These are phyloP conservation scores for Contarinia nasturtii DNA, from an alignment of 1,140 invertebrate genomes.

Conservation along the genomic window DNA sequence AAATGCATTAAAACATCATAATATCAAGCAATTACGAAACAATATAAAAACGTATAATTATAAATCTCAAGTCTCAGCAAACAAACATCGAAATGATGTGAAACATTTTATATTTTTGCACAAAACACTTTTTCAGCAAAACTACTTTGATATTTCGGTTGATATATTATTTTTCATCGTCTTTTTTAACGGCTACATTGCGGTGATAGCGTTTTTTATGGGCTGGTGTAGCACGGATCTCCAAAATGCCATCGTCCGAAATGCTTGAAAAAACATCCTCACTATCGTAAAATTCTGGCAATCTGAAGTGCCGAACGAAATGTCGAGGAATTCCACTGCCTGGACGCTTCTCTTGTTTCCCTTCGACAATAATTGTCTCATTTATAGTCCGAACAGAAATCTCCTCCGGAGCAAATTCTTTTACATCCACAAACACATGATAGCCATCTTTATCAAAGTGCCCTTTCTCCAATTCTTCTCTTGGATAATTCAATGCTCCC, in stretches of 20 bases:
- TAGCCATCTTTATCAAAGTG: background rate
- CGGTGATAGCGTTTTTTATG: too few species aligned
- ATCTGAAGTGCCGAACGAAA: background rate
- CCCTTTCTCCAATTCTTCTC: background rate
- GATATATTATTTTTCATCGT: too few species aligned
- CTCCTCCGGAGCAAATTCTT: background rate
- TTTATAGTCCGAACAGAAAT: background rate
- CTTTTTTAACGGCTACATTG: too few species aligned
- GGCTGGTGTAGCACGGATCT: background rate
- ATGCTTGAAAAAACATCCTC: background rate
- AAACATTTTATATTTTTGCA: too few species aligned
- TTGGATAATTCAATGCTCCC: background rate
- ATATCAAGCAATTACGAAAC: too few species aligned
- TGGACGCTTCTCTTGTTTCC: background rate
- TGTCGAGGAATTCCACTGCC: background rate
- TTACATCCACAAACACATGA: background rate
- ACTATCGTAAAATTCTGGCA: background rate
- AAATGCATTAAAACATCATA: too few species aligned
- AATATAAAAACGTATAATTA: too few species aligned
- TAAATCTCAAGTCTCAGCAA: too few species aligned
- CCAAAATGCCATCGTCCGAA: background rate
- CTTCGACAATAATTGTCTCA: background rate
- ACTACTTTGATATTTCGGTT: too few species aligned
- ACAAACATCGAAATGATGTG: too few species aligned
- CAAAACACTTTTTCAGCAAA: too few species aligned